Percentiles rank a stretch among this genome's conserved stretches.
phyloP scores from a whole-genome alignment of 2,888 invertebrate species.

The Himalopsyche anomala region DNA sequence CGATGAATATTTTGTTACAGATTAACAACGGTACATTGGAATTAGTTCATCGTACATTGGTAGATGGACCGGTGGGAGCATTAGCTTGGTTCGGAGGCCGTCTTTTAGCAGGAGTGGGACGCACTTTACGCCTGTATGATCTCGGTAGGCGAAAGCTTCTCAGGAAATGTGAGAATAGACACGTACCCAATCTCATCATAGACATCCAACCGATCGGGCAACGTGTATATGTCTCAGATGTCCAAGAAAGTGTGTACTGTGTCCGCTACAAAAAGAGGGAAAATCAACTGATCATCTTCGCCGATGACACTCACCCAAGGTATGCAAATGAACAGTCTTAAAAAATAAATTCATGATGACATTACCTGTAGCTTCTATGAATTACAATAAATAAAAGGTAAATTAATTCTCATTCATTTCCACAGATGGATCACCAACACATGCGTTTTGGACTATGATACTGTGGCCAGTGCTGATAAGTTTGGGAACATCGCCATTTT shows the following conservation, averaged over 20 bases:
- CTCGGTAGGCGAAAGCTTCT: slow-evolving; percentile 97
- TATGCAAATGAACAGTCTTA: neutral
- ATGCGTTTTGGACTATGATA: slow-evolving; percentile 95
- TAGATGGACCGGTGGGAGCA: slow-evolving; percentile 94
- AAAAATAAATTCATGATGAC: too few species aligned
- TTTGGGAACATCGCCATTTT: slow-evolving; percentile 97
- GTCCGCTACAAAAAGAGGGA: slow-evolving; percentile 95
- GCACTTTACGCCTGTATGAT: slow-evolving; percentile 94
- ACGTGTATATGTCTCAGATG: slow-evolving; percentile 95
- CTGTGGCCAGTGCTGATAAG: slow-evolving; percentile 97
- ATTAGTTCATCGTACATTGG: slow-evolving; percentile 93
- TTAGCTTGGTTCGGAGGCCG: slow-evolving; percentile 94
- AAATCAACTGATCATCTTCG: slow-evolving; percentile 98
- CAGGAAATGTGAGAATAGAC: slow-evolving; percentile 97
- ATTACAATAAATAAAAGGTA: too few species aligned
- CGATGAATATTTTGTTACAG: neutral
- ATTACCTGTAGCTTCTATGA: too few species aligned
- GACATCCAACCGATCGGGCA: slow-evolving; percentile 96
- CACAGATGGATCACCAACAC: slow-evolving; percentile 92
- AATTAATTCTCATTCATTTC: neutral
- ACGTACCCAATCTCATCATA: slow-evolving; percentile 96
- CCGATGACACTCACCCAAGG: slow-evolving; percentile 97
- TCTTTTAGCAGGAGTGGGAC: slow-evolving; percentile 94
- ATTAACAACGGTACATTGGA: slow-evolving; percentile 88
- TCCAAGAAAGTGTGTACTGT: slow-evolving; percentile 98